Percentiles rank a stretch among this genome's conserved stretches.
These are phyloP conservation scores for Pao palembangensis DNA, from an alignment of 2,113 vertebrate genomes.

Conservation along the genomic window DNA sequence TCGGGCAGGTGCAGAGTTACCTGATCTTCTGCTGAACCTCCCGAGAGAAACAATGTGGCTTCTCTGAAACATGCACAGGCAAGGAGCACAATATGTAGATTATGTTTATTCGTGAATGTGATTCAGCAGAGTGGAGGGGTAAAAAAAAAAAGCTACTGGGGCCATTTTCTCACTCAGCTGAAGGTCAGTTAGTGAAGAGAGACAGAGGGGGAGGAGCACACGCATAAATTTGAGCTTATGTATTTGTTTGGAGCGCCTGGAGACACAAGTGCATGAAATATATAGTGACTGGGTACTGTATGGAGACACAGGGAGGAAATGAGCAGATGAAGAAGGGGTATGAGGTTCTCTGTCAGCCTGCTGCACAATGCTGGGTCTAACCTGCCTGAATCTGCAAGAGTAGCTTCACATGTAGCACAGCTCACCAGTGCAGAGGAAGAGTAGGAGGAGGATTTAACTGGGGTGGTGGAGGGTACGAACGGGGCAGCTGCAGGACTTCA, in stretches of 20 bases:
- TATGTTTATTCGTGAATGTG: conserved; percentile 29
- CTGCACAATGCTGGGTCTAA: conserved; percentile 41
- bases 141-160: background rate
- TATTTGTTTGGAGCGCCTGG: conserved; percentile 1
- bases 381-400: conserved; percentile 22
- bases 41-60: no score
- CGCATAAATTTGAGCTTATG: conserved; percentile 5
- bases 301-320: conserved; percentile 3
- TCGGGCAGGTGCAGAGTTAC: no score
- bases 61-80: no score
- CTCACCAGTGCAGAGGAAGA: background rate
- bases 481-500: no score
- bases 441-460: no score
- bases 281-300: conserved; percentile 19
- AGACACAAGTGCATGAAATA: conserved; percentile 50
- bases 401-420: conserved; percentile 1
- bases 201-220: conserved; percentile 17
- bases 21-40: no score
- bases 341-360: conserved; percentile 14
- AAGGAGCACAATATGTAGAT: no score
- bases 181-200: conserved; percentile 58
- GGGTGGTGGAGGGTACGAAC: no score
- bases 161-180: conserved; percentile 39
- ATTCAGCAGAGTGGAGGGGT: no score
- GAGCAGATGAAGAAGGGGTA: conserved; percentile 24